Evolutionary conservation across 2,888 invertebrate genomes (phyloP), one percentile per base, ranked within the genome.

Genomic region (Cantharis rustica): DNA sequence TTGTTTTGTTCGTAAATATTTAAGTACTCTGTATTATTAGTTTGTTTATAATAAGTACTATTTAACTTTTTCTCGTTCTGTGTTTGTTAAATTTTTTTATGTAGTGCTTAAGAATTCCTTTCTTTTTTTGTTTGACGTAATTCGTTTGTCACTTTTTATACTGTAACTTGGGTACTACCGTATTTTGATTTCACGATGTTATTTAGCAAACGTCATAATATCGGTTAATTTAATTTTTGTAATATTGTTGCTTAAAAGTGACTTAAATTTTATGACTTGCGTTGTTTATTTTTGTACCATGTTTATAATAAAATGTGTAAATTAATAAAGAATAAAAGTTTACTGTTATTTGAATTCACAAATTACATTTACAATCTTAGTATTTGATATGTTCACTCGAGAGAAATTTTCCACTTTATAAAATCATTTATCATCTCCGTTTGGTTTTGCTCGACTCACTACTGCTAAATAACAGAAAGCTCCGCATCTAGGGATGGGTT

Each of bases 1-100:
- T 98, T 81, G 91, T 95, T 61, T 89, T 97, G 68, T 94, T 94
- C 85, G 85, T 95, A 71, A 91, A 93, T 84, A 81, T 91, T 77
- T 91, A 86, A 88, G 61, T 31, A 31, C 13, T 31, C 13, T 13
- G 31, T 31, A 17, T 23, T 23, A 23, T 64, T 70, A 61, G 26
- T 69, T 66, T 66, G 16, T 66, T 66, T 66, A 64, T 64, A 17
- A 23, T 66, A 66, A 66, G 20, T 66, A n/a, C 17, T 20, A 23
- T 66, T 20, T 16, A 20, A 66, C 13, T 66, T 66, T 66, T 66
- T 66, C 23, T 20, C 63, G 17, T 66, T 31, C n/a, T n/a, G 47
- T 47, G n/a, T 47, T 47, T n/a, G 47, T 47, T 47, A 13, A 47
- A 47, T n/a, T 47, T 47, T 13, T 47, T 47, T 5, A 47, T n/a